These are phyloP conservation scores for Microcaecilia unicolor DNA, from an alignment of 2,797 vertebrate species.

Conservation along the genomic window DNA sequence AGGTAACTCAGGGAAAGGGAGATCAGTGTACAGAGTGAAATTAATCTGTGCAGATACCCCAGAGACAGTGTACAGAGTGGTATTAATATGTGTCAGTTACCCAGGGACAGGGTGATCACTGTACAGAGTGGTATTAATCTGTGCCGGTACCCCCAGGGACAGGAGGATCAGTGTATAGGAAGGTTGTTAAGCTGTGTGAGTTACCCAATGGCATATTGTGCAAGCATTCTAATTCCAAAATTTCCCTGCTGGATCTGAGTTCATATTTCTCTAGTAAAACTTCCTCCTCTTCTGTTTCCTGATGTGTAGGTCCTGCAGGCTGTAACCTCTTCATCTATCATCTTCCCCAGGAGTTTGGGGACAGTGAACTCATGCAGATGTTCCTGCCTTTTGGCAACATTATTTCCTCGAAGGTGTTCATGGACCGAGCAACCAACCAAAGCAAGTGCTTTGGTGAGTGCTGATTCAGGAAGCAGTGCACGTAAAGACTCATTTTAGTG, in stretches of 20 bases:
- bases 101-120: no score
- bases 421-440: slow-evolving; percentile 98
- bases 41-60: no score
- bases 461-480: no score
- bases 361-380: slow-evolving; percentile 98
- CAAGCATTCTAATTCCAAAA: slow-evolving; percentile 10
- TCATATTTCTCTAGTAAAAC: slow-evolving; percentile 22
- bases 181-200: background rate
- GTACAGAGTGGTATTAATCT: no score
- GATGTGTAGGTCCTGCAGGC: slow-evolving; percentile 96
- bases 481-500: no score
- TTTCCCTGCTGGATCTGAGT: slow-evolving; percentile 30
- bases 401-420: slow-evolving; percentile 98
- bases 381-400: slow-evolving; percentile 94
- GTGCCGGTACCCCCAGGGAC: no score
- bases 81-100: no score
- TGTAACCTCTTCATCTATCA: slow-evolving; percentile 99
- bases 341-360: slow-evolving; percentile 97
- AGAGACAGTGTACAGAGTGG: background rate
- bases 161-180: no score
- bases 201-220: slow-evolving; percentile 1
- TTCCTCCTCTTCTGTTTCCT: slow-evolving; percentile 14
- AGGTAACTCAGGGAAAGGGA: no score
- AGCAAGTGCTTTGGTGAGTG: slow-evolving; percentile 97
- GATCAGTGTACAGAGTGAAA: no score